Base-by-base conservation (phyloP, 1,140 invertebrate genomes). In the Pinna nobilis region DNA sequence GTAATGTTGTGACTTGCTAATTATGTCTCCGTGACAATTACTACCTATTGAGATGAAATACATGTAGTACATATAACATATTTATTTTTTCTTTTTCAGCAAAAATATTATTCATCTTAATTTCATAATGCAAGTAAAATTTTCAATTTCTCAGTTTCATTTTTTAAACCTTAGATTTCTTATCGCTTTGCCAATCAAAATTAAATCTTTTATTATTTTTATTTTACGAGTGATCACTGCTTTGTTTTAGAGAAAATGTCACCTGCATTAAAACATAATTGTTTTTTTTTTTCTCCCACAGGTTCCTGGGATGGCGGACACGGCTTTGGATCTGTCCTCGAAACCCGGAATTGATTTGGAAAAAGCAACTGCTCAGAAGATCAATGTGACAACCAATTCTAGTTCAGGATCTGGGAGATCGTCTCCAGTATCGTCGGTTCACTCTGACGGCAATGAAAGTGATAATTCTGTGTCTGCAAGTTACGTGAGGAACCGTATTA, bases 251-350 rank as follows among this genome's bases (percentile, higher is more conserved):
- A 28, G 23, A 28, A 28, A 28, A 4, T 55, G 2, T 55, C n/a
- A n/a, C n/a, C 20, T 37, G n/a, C 11, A 4, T 61, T 35, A 23
- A 63, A 9, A 15, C 23, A 49, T 50, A 33, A 50, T 20, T 33
- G 7, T 37, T 37, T 66, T 30, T 37, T 51, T 49, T 66, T 66
- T 3, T 51, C n/a, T n/a, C n/a, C n/a, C 23, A 30, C 44, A 64
- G 35, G 30, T 57, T 39, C 41, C 50, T 23, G 70, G 76, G 7
- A 84, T 84, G 80, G 73, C 78, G 49, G 83, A 84, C 13, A 76
- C 78, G 30, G 83, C 80, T 20, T 61, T 84, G 28, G 83, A 84
- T 70, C 70, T 84, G 50, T 84, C 82, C 3, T 66, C 75, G 39
- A 82, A 79, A 64, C 79, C 66, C 11, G 61, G 51, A 32, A 5